Percentiles rank a stretch among this genome's conserved stretches.
Conservation (phyloP, 2,797 vertebrate genomes). For the Anisognathus igniventris region DNA sequence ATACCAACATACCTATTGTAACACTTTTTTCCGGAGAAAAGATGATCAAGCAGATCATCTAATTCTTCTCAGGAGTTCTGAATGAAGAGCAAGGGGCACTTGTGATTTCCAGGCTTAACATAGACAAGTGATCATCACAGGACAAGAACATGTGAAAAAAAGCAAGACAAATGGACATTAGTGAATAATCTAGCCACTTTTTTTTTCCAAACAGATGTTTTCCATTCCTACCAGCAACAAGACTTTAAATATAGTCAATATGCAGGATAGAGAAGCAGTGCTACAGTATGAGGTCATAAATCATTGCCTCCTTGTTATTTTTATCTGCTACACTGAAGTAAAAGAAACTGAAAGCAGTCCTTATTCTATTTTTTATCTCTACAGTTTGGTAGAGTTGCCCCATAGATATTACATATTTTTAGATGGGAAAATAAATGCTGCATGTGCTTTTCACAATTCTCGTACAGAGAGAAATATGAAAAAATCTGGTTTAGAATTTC, state of each 20-base stretch:
- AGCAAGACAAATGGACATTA: neutral
- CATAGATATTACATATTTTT: neutral
- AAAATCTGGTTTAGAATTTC: neutral
- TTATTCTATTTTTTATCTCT: neutral
- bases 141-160: neutral
- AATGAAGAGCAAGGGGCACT: neutral
- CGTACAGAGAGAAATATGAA: neutral
- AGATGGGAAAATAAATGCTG: neutral
- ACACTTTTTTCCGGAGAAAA: neutral
- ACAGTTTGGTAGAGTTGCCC: neutral
- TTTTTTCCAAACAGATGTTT: neutral
- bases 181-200: neutral
- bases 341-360: neutral
- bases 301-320: neutral
- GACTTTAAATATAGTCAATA: neutral
- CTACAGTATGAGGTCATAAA: neutral
- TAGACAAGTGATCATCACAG: accelerated
- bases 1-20: neutral
- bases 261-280: neutral
- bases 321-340: neutral
- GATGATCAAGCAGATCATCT: neutral
- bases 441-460: neutral
- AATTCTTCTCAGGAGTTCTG: neutral
- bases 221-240: neutral
- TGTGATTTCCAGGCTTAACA: neutral